Evolutionary conservation across 2,888 invertebrate genomes (phyloP), one percentile per base, ranked within the genome.

Genomic region (Agriotes lineatus): DNA sequence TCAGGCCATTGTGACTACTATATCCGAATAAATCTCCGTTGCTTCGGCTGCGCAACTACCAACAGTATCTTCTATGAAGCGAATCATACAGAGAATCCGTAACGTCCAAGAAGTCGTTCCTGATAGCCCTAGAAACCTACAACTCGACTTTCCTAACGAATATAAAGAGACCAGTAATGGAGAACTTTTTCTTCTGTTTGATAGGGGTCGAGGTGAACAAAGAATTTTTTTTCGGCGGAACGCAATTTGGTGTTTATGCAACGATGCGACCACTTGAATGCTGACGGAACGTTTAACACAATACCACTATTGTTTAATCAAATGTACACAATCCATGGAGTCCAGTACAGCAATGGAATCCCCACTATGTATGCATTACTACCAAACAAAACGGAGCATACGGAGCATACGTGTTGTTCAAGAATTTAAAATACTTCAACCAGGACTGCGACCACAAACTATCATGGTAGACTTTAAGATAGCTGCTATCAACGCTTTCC

Each of bases 301-400:
- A n/a, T n/a, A n/a, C n/a, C n/a, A n/a, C n/a, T n/a, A n/a, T n/a
- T n/a, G 18, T 75, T 75, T 54, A n/a, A n/a, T n/a, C n/a, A n/a
- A n/a, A n/a, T n/a, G n/a, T n/a, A n/a, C n/a, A n/a, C n/a, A n/a
- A n/a, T n/a, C n/a, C n/a, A n/a, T n/a, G n/a, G n/a, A n/a, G n/a
- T n/a, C n/a, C n/a, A n/a, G n/a, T n/a, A n/a, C n/a, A n/a, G n/a
- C n/a, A n/a, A n/a, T n/a, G n/a, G n/a, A n/a, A n/a, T n/a, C n/a
- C n/a, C n/a, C n/a, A n/a, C n/a, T n/a, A n/a, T n/a, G n/a, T n/a
- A n/a, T n/a, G n/a, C n/a, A 6, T 56, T 74, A n/a, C 63, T 68
- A 19, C 60, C 69, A 45, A 65, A 64, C 42, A 70, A 67, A 65
- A n/a, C n/a, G n/a, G n/a, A n/a, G n/a, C n/a, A n/a, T n/a, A n/a